A percentile compares a stretch with the other conserved stretches of the same genome.
Evolutionary conservation across 2,113 vertebrate species (phyloP).

Genomic region (Rhegmatorhina hoffmannsi): DNA sequence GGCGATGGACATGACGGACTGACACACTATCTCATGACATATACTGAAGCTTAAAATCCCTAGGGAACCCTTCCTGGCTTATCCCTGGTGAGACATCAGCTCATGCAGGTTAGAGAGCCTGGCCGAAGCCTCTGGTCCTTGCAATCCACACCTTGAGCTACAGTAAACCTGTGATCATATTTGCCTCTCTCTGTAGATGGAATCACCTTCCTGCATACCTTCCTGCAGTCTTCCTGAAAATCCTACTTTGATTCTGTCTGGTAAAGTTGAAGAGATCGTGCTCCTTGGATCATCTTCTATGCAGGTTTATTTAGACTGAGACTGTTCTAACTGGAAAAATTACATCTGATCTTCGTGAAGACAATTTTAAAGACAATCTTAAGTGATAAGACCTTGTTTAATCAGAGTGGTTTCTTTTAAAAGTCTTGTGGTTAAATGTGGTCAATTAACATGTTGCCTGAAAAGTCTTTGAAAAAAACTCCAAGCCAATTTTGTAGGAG

Average conservation of each 20-base stretch:
- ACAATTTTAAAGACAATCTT: not conserved
- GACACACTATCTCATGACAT: fast-evolving
- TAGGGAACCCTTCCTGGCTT: fast-evolving
- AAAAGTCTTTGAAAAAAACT: too few relatives aligned
- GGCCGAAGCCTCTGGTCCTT: not conserved
- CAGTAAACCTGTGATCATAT: not conserved
- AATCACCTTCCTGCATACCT: not conserved
- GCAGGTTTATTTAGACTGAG: not conserved
- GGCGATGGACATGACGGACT: fast-evolving
- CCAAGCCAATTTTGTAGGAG: too few relatives aligned
- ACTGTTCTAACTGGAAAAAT: not conserved
- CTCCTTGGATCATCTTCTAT: not conserved
- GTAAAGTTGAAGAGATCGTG: not conserved
- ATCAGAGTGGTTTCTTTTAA: not conserved
- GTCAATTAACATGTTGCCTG: not conserved
- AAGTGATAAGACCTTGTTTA: not conserved
- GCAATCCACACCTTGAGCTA: not conserved
- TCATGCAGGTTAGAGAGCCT: fast-evolving
- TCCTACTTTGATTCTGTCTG: not conserved
- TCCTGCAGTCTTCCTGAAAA: not conserved
- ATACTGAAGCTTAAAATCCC: not conserved
- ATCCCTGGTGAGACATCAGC: not conserved
- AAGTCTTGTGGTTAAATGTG: not conserved
- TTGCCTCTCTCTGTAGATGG: not conserved
- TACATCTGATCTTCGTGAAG: not conserved